Evolutionary conservation across 1,140 invertebrate genomes (phyloP), one percentile per base, ranked within the genome.

Genomic region (Glossosoma conforme): DNA sequence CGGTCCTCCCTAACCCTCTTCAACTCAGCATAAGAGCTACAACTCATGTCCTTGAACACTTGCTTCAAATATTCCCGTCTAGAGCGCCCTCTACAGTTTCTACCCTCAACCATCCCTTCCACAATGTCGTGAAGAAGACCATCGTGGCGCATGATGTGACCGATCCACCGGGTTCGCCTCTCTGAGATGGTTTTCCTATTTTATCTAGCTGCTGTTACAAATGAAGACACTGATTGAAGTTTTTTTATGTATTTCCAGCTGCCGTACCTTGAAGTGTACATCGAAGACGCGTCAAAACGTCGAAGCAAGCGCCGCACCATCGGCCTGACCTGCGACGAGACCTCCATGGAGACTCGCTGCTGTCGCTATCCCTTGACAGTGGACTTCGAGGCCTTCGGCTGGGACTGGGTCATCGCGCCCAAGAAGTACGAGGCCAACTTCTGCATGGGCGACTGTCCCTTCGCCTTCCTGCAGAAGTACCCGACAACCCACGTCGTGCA

Each of bases 371-470:
- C 90, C 1, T 77, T 98, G 13, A 89, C 89, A 10, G 93, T 99
- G 11, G 91, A 98, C 73, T 98, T 99, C 70, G 89, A 87, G 59
- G 89, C 92, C 56, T 93, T 98, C 63, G 93, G 93, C 9, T 98
- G 95, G 94, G 93, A 97, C 62, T 98, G 94, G 88, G 94, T 98
- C 61, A 93, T 99, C 24, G 94, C 94, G 0, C 96, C 96, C 0
- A 90, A 91, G 61, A 83, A 86, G 56, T 99, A 98, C 72, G 86
- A 96, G 62, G 95, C 96, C 13, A 93, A 94, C 74, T 97, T 94
- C 72, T 99, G 96, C 75, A 86, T 87, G 49, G 96, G 96, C 2
- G 89, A 96, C 61, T 98, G 96, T 76, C 87, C 89, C 1, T 91
- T 86, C 70, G 82, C 86, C 2, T 91, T 95, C 66, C 73, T 94